These are phyloP conservation scores for Pollenia griseotomentosa DNA, from an alignment of 2,888 invertebrate species.

Conservation along the genomic window DNA sequence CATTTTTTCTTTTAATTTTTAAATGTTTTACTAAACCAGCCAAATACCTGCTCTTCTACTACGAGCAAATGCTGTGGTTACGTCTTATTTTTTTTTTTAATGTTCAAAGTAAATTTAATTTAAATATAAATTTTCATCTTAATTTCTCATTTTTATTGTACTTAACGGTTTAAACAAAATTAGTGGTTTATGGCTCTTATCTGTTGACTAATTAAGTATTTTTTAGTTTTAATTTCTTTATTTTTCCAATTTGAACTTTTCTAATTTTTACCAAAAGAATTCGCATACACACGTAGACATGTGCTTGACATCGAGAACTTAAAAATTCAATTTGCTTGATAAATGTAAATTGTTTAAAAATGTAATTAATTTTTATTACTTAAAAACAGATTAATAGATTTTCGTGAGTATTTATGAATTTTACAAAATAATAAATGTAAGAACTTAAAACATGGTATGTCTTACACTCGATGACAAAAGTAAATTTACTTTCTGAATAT, in stretches of 20 bases:
- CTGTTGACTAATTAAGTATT: constrained; percentile 4
- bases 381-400: not conserved
- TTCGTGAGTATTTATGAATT: not conserved
- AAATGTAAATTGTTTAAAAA: not conserved
- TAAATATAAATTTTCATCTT: not conserved
- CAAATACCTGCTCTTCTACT: too few relatives aligned
- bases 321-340: not conserved
- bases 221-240: not conserved
- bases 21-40: not conserved
- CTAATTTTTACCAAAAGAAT: too few relatives aligned
- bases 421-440: not conserved
- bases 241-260: not conserved
- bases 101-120: not conserved
- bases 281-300: too few relatives aligned
- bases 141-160: not conserved
- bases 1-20: not conserved
- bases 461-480: not conserved
- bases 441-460: not conserved
- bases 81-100: not conserved
- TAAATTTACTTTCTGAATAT: too few relatives aligned
- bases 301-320: not conserved
- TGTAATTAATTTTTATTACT: not conserved
- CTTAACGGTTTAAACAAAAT: not conserved
- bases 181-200: not conserved
- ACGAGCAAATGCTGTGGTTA: not conserved